Conservation (phyloP, 1,140 invertebrate genomes). For the Trichonephila inaurata region DNA sequence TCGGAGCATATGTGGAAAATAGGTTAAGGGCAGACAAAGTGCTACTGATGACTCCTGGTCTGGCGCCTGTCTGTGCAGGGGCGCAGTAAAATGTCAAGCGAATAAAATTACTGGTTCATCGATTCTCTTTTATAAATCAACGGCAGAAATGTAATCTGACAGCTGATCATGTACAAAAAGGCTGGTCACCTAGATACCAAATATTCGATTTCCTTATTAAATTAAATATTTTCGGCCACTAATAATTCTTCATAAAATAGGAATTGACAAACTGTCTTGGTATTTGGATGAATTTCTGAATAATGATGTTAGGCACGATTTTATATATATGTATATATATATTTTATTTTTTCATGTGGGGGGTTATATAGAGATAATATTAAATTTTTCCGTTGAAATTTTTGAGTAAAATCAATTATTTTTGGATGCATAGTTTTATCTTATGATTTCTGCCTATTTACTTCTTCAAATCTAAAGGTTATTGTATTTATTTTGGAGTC, state of each 20-base stretch:
- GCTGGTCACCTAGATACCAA: not conserved
- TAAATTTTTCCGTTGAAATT: too few relatives aligned
- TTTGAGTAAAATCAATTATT: too few relatives aligned
- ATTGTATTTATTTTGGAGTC: too few relatives aligned
- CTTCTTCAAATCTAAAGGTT: too few relatives aligned
- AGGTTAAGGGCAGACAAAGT: not conserved
- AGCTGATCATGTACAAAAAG: not conserved
- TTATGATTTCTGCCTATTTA: too few relatives aligned
- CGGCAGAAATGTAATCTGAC: not conserved
- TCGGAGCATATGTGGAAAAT: not conserved
- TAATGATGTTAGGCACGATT: too few relatives aligned
- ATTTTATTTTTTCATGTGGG: too few relatives aligned
- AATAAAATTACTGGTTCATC: not conserved
- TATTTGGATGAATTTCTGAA: not conserved
- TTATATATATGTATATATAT: too few relatives aligned
- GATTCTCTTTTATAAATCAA: not conserved
- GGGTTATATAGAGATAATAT: too few relatives aligned
- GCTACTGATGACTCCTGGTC: not conserved
- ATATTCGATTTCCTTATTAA: not conserved
- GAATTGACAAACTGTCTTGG: not conserved
- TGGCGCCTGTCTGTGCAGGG: not conserved
- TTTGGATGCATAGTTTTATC: too few relatives aligned
- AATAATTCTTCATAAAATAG: not conserved
- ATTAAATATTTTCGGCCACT: too few relatives aligned
- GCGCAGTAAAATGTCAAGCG: not conserved